These are phyloP conservation scores for Dreissena rostriformis DNA, from an alignment of 1,140 invertebrate genomes.

Conservation along the genomic window DNA sequence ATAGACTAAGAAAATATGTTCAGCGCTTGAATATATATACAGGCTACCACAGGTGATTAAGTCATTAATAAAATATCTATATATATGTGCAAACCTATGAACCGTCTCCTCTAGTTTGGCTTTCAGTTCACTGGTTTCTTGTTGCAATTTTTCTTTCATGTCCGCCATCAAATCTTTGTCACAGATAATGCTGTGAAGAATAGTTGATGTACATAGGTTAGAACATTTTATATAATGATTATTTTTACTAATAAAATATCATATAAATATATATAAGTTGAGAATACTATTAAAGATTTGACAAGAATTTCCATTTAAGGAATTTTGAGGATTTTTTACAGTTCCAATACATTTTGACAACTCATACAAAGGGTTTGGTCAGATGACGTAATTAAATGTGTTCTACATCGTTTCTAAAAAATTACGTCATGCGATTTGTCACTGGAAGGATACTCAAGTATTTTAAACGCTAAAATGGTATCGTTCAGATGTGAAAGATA, in stretches of 20 bases:
- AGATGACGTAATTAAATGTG: too few relatives aligned
- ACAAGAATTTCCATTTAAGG: too few relatives aligned
- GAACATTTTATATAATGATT: background rate
- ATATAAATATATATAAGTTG: too few relatives aligned
- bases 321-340: background rate
- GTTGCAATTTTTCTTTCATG: background rate
- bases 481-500: background rate
- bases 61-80: too few relatives aligned
- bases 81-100: slow-evolving; percentile 14
- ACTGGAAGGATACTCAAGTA: background rate
- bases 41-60: too few relatives aligned
- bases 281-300: too few relatives aligned
- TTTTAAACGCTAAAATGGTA: background rate
- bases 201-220: background rate
- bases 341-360: background rate
- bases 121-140: slow-evolving; percentile 1
- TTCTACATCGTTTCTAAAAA: background rate
- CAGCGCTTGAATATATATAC: too few relatives aligned
- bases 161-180: slow-evolving; percentile 7
- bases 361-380: too few relatives aligned
- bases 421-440: background rate
- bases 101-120: slow-evolving; percentile 2
- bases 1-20: too few relatives aligned
- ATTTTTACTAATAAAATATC: too few relatives aligned
- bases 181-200: background rate